Evolutionary conservation across 2,113 vertebrate genomes (phyloP), one percentile per base, ranked within the genome.

Genomic region (Shinisaurus crocodilurus): DNA sequence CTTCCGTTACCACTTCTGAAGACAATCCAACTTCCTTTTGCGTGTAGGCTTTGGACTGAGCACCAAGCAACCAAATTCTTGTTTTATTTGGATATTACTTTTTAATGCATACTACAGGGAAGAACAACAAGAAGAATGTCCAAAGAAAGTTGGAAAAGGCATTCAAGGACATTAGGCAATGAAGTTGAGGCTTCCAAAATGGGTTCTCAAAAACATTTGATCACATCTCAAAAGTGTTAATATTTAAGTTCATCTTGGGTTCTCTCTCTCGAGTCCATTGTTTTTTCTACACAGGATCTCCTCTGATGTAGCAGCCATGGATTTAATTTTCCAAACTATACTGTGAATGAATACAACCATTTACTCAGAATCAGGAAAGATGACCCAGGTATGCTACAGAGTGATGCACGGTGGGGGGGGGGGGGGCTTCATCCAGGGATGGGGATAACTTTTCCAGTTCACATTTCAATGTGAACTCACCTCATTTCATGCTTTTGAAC

Each of bases 1-100:
- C n/a, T 29, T 63, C 60, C 84, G 82, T 91, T 92, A 87, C 83
- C 74, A 86, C 85, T 91, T 90, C 69, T 89, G 88, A 95, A 89
- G 85, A 92, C 45, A 82, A 95, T 91, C 69, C 85, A 92, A 12
- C 29, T 93, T 95, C 79, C 87, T 93, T 88, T 32, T 90, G 77
- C 67, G 89, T 3, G 6, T 90, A 82, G 27, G 40, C 70, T 96
- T 95, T 93, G 86, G 89, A 93, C 25, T 40, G 89, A 80, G 87
- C 25, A 80, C 87, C 91, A 92, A 91, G 43, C 93, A 81, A 91
- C 25, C 25, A 93, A 94, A 76, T 25, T 90, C 74, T 12, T 88
- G 90, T 86, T 94, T 94, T 93, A 89, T 92, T 95, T 93, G 91
- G 91, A 92, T 81, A 88, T 60, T 50, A 86, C 18, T 82, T 34